phyloP scores from a whole-genome alignment of 2,113 vertebrate species.

The Myanophis thanlyinensis region DNA sequence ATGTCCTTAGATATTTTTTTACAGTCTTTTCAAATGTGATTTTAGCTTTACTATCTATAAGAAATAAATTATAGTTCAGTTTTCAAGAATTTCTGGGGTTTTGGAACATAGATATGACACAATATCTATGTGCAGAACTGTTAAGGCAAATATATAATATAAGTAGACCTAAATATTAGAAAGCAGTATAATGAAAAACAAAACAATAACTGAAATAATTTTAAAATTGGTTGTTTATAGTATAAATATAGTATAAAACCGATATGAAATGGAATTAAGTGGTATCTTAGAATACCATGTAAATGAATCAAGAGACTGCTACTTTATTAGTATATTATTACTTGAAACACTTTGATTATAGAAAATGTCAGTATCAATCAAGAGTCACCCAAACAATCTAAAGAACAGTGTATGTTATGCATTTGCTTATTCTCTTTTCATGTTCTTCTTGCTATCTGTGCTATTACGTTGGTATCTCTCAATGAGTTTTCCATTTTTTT shows the following conservation, averaged over 20 bases:
- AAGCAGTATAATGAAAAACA: slow-evolving; percentile 12
- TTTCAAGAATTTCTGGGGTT: slow-evolving; percentile 1
- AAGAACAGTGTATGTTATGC: background rate
- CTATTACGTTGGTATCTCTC: background rate
- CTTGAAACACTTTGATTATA: background rate
- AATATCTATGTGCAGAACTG: slow-evolving; percentile 6
- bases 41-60: slow-evolving; percentile 16
- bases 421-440: background rate
- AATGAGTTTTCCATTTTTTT: background rate
- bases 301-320: background rate
- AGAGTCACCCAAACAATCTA: background rate
- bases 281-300: background rate
- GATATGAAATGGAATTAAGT: background rate
- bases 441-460: background rate
- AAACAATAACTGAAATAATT: slow-evolving; percentile 28
- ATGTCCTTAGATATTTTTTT: slow-evolving; percentile 37
- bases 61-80: background rate
- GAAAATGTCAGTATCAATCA: background rate
- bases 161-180: background rate
- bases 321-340: background rate
- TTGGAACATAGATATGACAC: background rate
- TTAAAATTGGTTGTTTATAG: background rate
- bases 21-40: slow-evolving; percentile 30
- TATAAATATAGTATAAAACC: background rate
- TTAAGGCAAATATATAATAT: background rate